These are phyloP conservation scores for Micronisus gabar DNA, from an alignment of 2,113 vertebrate genomes.

Conservation along the genomic window DNA sequence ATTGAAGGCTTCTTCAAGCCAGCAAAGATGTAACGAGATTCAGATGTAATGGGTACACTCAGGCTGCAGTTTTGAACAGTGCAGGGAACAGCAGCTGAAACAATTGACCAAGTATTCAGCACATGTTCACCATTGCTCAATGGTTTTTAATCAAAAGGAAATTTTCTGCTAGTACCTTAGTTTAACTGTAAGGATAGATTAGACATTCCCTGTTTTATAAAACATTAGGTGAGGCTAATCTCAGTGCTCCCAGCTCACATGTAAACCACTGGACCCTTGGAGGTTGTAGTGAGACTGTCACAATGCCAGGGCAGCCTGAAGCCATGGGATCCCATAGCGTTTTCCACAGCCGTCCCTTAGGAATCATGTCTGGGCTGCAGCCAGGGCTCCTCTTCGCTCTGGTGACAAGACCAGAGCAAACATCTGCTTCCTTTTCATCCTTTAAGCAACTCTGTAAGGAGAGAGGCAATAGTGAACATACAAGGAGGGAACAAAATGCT, in stretches of 20 bases:
- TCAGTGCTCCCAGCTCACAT: fast-evolving
- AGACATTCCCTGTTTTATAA: not conserved
- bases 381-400: not conserved
- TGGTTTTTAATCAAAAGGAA: not conserved
- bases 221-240: fast-evolving
- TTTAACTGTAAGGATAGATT: not conserved
- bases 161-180: not conserved
- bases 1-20: not conserved
- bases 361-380: not conserved
- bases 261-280: not conserved
- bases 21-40: not conserved
- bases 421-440: not conserved
- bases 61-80: not conserved
- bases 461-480: not conserved
- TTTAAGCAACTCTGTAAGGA: not conserved
- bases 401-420: not conserved
- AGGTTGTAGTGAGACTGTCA: not conserved
- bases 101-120: not conserved
- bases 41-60: not conserved
- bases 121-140: not conserved
- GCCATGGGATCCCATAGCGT: fast-evolving
- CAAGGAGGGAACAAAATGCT: not conserved
- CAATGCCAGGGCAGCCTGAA: not conserved
- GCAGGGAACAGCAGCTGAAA: not conserved
- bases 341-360: not conserved